Conservation (phyloP, 64 coral and sea anemone genomes). For the Montipora foliosa region DNA sequence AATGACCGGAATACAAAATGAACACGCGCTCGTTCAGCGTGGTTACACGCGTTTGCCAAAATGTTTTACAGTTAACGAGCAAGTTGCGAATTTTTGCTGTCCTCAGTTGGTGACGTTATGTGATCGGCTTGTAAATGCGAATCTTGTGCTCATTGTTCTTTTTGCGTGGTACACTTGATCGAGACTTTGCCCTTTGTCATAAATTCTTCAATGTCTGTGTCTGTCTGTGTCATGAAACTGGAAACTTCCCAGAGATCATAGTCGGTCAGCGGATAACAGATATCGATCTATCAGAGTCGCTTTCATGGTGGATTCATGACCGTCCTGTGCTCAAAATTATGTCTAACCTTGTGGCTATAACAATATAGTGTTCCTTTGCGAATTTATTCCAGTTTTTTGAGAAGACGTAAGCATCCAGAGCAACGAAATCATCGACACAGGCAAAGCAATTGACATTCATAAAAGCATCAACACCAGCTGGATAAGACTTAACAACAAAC, state of each 20-base stretch:
- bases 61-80: no score
- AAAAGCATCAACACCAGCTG: background rate
- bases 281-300: background rate
- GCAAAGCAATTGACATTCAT: background rate
- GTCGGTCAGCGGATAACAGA: conserved; percentile 8
- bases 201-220: no score
- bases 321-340: background rate
- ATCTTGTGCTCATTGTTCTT: background rate
- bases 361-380: background rate
- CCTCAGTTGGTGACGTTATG: background rate
- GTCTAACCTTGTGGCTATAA: background rate
- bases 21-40: background rate
- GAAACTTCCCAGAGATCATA: background rate
- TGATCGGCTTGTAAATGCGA: background rate
- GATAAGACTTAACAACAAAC: background rate
- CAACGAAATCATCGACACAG: background rate
- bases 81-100: background rate
- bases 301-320: background rate
- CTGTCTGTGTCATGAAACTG: background rate
- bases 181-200: no score
- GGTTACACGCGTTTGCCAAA: background rate
- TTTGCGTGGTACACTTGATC: background rate
- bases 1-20: background rate
- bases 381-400: background rate
- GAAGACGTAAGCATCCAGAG: background rate